Base-by-base conservation (phyloP, 2,888 invertebrate genomes). In the Agrochola macilenta region DNA sequence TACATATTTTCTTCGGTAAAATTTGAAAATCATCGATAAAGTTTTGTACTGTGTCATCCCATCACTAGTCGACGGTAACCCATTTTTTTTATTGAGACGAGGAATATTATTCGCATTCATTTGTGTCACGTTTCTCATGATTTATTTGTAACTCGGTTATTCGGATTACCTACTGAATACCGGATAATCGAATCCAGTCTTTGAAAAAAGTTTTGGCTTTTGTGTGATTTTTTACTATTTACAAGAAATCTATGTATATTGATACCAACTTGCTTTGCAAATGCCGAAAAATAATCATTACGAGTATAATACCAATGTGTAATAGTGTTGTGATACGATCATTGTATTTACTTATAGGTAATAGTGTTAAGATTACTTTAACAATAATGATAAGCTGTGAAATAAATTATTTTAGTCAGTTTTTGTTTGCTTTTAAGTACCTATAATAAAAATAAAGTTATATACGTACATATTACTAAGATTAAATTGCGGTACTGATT, bases 91-190 rank as follows among this genome's bases (percentile, higher is more conserved):
- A 63, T 43, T n/a, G 49, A 57, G 20, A 60, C 54, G 17, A 39
- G 5, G 20, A 57, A 69, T 14, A 54, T 46, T 49, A 49, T 69
- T 78, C 60, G 72, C 65, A 57, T 61, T 57, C n/a, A 57, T 69
- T 73, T 57, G 14, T 69, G 73, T 78, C 83, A 78, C 69, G 57
- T 73, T 69, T 81, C 57, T 57, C 61, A 64, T 52, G 35, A 71
- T 83, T 61, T 83, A 72, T 78, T 43, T 49, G 12, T 64, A 23
- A 17, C 23, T 43, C 17, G 11, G 2, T 30, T 69, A 49, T 43
- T 52, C 8, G 35, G 60, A 43, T 65, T 57, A 20, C 5, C 11
- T 64, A 30, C 26, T 30, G 49, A 68, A 30, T 68, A 5, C 23
- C 35, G 23, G 14, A 17, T 14, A 35, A 46, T n/a, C 58, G 1